Conservation (phyloP, 2,888 invertebrate species). For the Tetanocera ferruginea region DNA sequence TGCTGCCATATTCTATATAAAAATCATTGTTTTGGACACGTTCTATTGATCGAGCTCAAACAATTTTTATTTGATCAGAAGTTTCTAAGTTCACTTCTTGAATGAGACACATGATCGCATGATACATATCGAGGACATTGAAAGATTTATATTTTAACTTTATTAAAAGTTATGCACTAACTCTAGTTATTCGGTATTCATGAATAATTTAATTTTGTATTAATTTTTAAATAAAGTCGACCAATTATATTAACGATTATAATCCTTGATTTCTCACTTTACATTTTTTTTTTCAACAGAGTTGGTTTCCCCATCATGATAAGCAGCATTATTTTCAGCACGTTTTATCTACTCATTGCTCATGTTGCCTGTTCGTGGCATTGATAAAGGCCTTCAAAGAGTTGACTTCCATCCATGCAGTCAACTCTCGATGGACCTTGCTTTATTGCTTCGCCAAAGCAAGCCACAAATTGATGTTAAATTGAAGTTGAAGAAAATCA, state of each 20-base stretch:
- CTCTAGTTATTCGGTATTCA: too few relatives aligned
- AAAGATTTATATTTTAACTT: too few relatives aligned
- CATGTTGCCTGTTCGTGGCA: constrained; percentile 81
- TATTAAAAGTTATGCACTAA: too few relatives aligned
- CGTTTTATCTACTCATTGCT: constrained; percentile 79
- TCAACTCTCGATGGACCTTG: constrained; percentile 41
- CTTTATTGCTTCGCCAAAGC: not conserved
- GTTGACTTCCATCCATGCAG: constrained; percentile 22
- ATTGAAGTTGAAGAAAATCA: not conserved
- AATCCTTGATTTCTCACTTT: not conserved
- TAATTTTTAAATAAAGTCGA: too few relatives aligned
- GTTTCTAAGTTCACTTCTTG: too few relatives aligned
- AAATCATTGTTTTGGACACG: too few relatives aligned
- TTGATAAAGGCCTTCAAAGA: constrained; percentile 62
- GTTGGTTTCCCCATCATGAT: constrained; percentile 89
- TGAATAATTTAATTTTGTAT: not conserved
- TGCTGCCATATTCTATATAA: too few relatives aligned
- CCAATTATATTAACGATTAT: too few relatives aligned
- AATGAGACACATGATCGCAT: too few relatives aligned
- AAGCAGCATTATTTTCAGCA: constrained; percentile 78
- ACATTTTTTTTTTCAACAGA: constrained; percentile 50
- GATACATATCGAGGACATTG: too few relatives aligned
- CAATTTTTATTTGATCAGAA: too few relatives aligned
- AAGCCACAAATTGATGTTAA: constrained; percentile 24
- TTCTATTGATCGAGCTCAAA: too few relatives aligned